These are phyloP conservation scores for Tyria jacobaeae DNA, from an alignment of 2,888 invertebrate genomes.

Conservation along the genomic window DNA sequence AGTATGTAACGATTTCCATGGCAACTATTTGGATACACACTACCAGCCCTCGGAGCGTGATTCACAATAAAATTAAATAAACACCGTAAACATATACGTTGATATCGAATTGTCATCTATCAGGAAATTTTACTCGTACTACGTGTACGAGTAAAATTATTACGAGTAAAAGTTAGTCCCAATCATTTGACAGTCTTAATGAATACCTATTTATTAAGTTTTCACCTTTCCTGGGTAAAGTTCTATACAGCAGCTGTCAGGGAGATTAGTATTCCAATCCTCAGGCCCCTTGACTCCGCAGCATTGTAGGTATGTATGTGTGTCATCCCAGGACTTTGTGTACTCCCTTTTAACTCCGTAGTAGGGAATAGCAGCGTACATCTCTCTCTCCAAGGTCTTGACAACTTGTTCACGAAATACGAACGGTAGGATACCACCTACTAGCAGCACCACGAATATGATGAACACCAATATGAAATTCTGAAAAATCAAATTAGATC, in stretches of 20 bases:
- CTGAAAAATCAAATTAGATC: constrained; percentile 81
- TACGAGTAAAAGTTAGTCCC: background rate
- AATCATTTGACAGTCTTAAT: too few relatives aligned
- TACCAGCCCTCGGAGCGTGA: too few relatives aligned
- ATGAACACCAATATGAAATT: constrained; percentile 96
- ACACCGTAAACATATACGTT: too few relatives aligned
- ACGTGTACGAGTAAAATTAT: too few relatives aligned
- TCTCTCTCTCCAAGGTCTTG: constrained; percentile 91
- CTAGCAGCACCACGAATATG: constrained; percentile 95
- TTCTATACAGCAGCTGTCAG: constrained; percentile 92
- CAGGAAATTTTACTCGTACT: too few relatives aligned
- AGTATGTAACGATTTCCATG: too few relatives aligned
- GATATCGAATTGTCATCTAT: too few relatives aligned
- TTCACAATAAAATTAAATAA: too few relatives aligned
- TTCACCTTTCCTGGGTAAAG: constrained; percentile 85
- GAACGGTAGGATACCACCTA: constrained; percentile 96
- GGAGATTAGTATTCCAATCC: constrained; percentile 92
- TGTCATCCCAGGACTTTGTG: constrained; percentile 95
- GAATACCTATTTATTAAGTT: background rate
- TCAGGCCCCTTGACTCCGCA: constrained; percentile 90
- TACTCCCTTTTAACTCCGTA: constrained; percentile 90
- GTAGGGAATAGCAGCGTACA: constrained; percentile 91
- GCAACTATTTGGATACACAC: too few relatives aligned
- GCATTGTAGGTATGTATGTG: constrained; percentile 93
- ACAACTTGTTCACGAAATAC: constrained; percentile 95